phyloP scores from a whole-genome alignment of 2,113 vertebrate species.

The Cranoglanis bouderius region DNA sequence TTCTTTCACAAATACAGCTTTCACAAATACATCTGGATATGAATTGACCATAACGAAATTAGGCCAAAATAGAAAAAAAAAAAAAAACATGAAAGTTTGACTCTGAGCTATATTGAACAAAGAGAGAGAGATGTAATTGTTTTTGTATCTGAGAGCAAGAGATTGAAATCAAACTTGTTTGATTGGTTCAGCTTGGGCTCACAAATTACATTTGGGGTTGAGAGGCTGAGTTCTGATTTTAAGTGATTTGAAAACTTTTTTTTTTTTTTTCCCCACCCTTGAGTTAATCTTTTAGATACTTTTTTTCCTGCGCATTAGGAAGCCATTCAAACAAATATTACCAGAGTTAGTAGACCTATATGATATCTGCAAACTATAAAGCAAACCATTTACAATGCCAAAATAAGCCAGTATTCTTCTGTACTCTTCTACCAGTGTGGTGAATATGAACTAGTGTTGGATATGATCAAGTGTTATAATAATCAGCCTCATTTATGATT shows the following conservation, averaged over 20 bases:
- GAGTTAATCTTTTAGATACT: neutral
- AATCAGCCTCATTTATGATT: neutral
- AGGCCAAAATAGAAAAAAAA: neutral
- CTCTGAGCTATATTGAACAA: neutral
- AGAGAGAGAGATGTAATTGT: neutral
- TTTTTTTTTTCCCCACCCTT: neutral
- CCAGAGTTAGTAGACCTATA: neutral
- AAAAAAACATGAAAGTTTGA: neutral
- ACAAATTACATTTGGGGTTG: neutral
- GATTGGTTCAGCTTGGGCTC: neutral
- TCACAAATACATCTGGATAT: neutral
- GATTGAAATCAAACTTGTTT: neutral
- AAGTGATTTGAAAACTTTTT: neutral
- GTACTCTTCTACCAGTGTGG: neutral
- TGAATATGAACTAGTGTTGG: neutral
- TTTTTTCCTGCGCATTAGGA: neutral
- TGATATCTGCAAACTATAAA: neutral
- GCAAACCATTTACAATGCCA: neutral
- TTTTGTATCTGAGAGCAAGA: conserved; percentile 10
- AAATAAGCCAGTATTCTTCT: neutral
- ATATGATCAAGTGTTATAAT: neutral
- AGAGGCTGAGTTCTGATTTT: neutral
- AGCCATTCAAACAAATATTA: neutral
- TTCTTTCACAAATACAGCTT: neutral
- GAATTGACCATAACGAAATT: conserved; percentile 2